A percentile compares a stretch with the other conserved stretches of the same genome.
Evolutionary conservation across 2,113 vertebrate genomes (phyloP).

Genomic region (Cephalopholis sonnerati): DNA sequence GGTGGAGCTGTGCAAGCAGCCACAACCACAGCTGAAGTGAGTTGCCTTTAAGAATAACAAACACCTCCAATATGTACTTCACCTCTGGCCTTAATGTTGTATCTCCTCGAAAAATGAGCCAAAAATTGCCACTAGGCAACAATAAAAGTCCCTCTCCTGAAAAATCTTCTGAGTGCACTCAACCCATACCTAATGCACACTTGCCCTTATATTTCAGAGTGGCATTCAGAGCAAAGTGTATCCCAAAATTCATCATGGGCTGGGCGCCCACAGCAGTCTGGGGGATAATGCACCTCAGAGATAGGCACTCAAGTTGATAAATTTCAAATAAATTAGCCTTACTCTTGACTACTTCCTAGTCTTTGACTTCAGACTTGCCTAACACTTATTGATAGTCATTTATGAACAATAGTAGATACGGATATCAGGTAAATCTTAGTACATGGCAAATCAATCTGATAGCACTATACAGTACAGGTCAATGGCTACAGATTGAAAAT

Average conservation of each 20-base stretch:
- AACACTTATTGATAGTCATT: background rate
- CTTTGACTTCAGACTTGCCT: background rate
- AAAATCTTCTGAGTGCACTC: conserved; percentile 1
- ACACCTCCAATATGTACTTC: background rate
- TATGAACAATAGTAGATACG: background rate
- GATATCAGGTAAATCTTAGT: no score
- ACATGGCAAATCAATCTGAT: background rate
- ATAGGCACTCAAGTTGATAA: background rate
- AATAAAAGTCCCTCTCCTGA: background rate
- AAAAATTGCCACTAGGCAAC: background rate
- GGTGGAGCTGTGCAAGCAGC: background rate
- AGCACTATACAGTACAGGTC: background rate
- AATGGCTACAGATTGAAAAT: background rate
- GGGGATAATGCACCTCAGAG: no score
- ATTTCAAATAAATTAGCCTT: background rate
- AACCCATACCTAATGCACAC: background rate
- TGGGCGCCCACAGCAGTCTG: background rate
- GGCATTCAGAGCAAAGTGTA: background rate
- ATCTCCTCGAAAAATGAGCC: background rate
- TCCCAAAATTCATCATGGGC: background rate
- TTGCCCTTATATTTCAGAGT: background rate
- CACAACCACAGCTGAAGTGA: background rate
- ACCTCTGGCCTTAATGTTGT: background rate
- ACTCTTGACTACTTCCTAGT: no score
- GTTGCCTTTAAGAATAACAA: background rate